phyloP scores from a whole-genome alignment of 2,113 vertebrate genomes.

The Cyprinus carpio region DNA sequence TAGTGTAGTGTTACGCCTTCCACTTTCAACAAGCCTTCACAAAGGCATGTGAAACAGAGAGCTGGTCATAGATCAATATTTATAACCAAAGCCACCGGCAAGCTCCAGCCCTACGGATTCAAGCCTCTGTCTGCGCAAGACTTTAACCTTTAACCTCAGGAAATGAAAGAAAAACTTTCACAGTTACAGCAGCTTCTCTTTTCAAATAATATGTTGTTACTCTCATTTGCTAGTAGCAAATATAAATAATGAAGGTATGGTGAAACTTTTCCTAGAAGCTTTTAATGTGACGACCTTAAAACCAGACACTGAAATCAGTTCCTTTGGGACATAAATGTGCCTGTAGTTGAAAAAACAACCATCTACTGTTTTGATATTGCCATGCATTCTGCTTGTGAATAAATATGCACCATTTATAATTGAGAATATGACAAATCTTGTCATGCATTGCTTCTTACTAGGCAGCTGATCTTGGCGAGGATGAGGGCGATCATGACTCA shows the following conservation, averaged over 20 bases:
- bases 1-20: conserved; percentile 13
- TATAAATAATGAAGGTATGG: background rate
- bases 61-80: background rate
- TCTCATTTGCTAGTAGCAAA: background rate
- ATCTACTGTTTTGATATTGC: background rate
- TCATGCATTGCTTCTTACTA: conserved; percentile 55
- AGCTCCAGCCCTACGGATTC: background rate
- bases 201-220: conserved; percentile 3
- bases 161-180: conserved; percentile 48
- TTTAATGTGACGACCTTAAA: background rate
- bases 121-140: background rate
- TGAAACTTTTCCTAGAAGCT: background rate
- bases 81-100: background rate
- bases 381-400: background rate
- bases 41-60: conserved; percentile 14
- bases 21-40: background rate
- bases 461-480: conserved; percentile 83
- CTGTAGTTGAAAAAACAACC: background rate
- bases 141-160: conserved; percentile 47
- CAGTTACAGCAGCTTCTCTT: background rate
- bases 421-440: background rate
- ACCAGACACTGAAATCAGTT: background rate
- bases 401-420: background rate
- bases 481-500: conserved; percentile 83
- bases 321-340: background rate